Base-by-base conservation (phyloP, 2,797 vertebrate species). In the Oreochromis grahami region DNA sequence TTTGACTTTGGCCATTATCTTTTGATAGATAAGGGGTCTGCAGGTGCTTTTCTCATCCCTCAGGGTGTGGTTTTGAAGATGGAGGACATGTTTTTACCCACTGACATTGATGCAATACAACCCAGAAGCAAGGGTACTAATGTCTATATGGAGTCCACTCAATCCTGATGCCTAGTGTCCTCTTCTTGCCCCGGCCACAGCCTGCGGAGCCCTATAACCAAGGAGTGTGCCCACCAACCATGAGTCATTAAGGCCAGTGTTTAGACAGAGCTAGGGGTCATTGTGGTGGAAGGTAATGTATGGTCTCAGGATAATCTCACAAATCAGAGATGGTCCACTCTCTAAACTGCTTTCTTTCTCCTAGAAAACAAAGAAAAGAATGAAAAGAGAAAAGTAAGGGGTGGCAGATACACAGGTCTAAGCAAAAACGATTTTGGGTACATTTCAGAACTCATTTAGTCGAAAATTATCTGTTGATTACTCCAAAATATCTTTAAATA, bases 41-140 rank as follows among this genome's bases (percentile, higher is more conserved):
- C 92, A 94, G 95, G 95, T 95, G 95, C 93, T 93, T 92, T 88
- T 85, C 88, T 84, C 87, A 45, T 85, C 91, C 95, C 93, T 88
- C 86, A 77, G 93, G 95, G 93, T 92, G 90, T 92, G 93, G 91
- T 94, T 95, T 93, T 91, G 87, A 95, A 96, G 96, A 96, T 95
- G 89, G 95, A 97, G 95, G 94, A 97, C 91, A 95, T 95, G 95
- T 97, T 96, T 95, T 97, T 97, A 95, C 89, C 93, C 88, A 82
- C 9, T 95, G 96, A 97, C 96, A 93, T 93, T 95, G 96, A 96
- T 96, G 91, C 95, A 96, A 93, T 92, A 88, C 92, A 92, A 95
- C 91, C 96, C 94, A 90, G 94, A 89, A 96, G 96, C 95, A 92
- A 96, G 82, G 90, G 88, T 89, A 85, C 94, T 96, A 96, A 96